Evolutionary conservation across 2,797 vertebrate genomes (phyloP).

Genomic region (Fratercula arctica): DNA sequence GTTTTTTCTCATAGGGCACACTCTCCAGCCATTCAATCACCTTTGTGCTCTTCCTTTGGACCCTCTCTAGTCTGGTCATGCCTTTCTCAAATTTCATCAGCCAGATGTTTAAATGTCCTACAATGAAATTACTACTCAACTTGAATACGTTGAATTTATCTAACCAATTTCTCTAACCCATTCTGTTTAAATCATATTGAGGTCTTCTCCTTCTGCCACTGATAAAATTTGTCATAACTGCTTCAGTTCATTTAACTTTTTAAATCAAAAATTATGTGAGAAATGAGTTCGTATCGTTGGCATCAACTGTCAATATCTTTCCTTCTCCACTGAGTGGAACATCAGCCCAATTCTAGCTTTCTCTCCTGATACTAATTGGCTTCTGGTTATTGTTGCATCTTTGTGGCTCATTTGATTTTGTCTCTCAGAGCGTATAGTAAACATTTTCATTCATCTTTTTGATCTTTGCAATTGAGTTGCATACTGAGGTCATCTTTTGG

Average conservation of each 20-base stretch:
- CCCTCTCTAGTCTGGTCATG: not conserved
- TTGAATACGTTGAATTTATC: not conserved
- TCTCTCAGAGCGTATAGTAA: not conserved
- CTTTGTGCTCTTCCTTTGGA: not conserved
- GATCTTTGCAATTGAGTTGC: not conserved
- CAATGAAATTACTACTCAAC: not conserved
- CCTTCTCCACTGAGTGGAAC: not conserved
- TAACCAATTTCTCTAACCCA: not conserved
- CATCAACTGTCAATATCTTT: not conserved
- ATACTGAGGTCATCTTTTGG: not conserved
- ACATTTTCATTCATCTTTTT: not conserved
- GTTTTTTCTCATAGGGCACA: not conserved
- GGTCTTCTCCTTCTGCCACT: not conserved
- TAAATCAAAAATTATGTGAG: not conserved
- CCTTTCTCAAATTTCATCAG: not conserved
- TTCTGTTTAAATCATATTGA: not conserved
- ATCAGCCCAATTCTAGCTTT: not conserved
- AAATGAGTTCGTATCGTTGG: not conserved
- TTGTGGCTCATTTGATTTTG: not conserved
- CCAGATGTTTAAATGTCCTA: not conserved
- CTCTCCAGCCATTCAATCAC: not conserved
- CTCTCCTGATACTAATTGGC: not conserved
- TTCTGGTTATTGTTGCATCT: not conserved
- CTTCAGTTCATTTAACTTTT: not conserved
- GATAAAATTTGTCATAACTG: not conserved